phyloP scores from a whole-genome alignment of 2,797 vertebrate genomes.

The Brotula barbata region DNA sequence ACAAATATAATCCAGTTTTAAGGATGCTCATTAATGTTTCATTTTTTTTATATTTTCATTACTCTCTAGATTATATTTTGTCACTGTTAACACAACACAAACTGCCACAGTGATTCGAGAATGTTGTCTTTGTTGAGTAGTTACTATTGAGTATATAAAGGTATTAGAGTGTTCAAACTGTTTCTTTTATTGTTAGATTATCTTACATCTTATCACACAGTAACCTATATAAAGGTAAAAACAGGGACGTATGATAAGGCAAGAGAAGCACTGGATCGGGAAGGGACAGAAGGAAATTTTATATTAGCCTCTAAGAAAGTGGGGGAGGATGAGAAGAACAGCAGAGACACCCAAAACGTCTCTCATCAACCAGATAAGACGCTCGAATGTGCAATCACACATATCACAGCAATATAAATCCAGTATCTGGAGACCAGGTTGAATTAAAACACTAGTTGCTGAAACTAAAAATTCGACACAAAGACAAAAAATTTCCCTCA shows the following conservation, averaged over 20 bases:
- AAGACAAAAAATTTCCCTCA: background rate
- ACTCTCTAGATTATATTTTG: conserved; percentile 53
- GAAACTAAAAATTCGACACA: conserved; percentile 4
- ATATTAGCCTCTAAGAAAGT: conserved; percentile 30
- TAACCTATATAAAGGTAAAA: conserved; percentile 21
- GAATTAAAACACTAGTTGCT: conserved; percentile 5
- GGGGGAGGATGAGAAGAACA: conserved; percentile 3
- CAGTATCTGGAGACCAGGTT: background rate
- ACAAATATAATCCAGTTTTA: conserved; percentile 82
- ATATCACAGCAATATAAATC: background rate
- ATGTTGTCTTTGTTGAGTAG: conserved; percentile 55
- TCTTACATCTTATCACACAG: conserved; percentile 35
- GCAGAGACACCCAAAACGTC: conserved; percentile 14
- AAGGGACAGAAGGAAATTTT: conserved; percentile 31
- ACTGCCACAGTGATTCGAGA: conserved; percentile 38
- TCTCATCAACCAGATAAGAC: conserved; percentile 16
- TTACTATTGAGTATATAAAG: conserved; percentile 48
- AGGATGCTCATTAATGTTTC: conserved; percentile 72
- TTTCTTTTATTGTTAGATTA: conserved; percentile 31
- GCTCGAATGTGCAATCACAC: conserved; percentile 4
- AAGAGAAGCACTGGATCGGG: conserved; percentile 76
- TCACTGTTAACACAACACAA: conserved; percentile 37
- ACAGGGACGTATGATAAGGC: conserved; percentile 31
- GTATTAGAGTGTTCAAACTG: conserved; percentile 33
- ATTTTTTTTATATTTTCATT: conserved; percentile 45